Evolutionary conservation across 2,113 vertebrate genomes (phyloP).

Genomic region (Peromyscus californicus): DNA sequence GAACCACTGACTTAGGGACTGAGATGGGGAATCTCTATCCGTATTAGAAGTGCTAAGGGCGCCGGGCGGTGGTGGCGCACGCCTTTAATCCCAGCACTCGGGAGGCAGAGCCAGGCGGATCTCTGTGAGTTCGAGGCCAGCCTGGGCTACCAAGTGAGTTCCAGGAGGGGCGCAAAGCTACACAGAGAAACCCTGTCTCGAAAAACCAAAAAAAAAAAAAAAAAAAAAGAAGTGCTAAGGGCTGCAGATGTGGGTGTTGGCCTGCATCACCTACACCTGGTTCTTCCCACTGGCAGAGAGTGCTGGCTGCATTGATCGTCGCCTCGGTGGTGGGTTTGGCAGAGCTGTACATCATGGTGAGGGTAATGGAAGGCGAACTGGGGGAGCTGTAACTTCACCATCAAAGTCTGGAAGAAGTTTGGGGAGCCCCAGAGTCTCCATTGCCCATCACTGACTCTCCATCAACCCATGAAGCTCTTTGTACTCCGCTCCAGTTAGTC

Average conservation of each 20-base stretch:
- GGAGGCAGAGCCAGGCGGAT: no score
- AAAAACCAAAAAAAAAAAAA: no score
- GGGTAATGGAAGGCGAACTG: conserved; percentile 95
- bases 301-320: conserved; percentile 94
- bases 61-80: no score
- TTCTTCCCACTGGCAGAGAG: conserved; percentile 85
- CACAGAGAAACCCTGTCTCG: no score
- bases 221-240: no score
- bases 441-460: neutral
- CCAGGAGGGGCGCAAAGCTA: no score
- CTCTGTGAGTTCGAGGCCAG: no score
- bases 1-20: neutral
- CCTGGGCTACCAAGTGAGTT: no score
- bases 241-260: neutral
- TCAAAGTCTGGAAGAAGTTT: conserved; percentile 46
- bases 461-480: neutral
- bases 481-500: conserved; percentile 20
- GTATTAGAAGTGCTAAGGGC: neutral
- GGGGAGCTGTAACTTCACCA: conserved; percentile 90
- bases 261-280: conserved; percentile 2
- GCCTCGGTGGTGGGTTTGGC: conserved; percentile 97
- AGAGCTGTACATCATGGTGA: conserved; percentile 96
- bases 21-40: neutral
- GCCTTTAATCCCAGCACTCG: no score
- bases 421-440: neutral